Base-by-base conservation (phyloP, 2,797 vertebrate genomes). In the Allobates femoralis region DNA sequence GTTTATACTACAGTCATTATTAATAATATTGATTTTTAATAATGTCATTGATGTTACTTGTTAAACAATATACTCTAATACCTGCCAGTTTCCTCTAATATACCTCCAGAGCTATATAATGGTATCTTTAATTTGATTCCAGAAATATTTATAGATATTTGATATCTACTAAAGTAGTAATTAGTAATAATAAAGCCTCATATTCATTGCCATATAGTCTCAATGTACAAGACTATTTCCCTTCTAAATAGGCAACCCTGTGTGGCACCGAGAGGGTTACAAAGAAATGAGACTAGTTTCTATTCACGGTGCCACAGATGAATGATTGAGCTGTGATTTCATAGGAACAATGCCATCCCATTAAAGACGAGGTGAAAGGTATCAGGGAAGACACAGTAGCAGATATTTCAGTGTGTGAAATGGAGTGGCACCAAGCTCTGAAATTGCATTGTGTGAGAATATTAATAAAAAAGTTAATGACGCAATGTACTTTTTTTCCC, bases 381-480 rank as follows among this genome's bases (percentile, higher is more conserved):
- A 92, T 90, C 89, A 89, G 91, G 89, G 89, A 91, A 92, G 92
- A 92, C 91, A 90, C 89, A 92, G 91, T 90, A 89, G 92, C 91
- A 92, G 92, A 92, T 93, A 92, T 92, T 93, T 92, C 91, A 92
- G 92, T 92, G 90, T 90, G 90, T 92, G 91, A 92, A 93, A 93
- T 93, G 92, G 91, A 93, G 90, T 93, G 92, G 92, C 91, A 93
- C 92, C 89, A 90, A 92, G 92, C 90, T 93, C 91, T 91, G 92
- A 92, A 92, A 93, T 92, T 92, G 92, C 92, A 90, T 91, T 92
- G 91, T 84, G 4, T 92, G 91, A 92, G 92, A 92, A 92, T 93
- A 93, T 93, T 93, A 93, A 93, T 92, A 93, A 92, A 93, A 92
- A 93, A 93, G 92, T 92, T 92, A 93, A 93, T 92, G 92, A 93